Evolutionary conservation across 2,797 vertebrate genomes (phyloP), one percentile per base, ranked within the genome.

Genomic region (Helostoma temminkii): DNA sequence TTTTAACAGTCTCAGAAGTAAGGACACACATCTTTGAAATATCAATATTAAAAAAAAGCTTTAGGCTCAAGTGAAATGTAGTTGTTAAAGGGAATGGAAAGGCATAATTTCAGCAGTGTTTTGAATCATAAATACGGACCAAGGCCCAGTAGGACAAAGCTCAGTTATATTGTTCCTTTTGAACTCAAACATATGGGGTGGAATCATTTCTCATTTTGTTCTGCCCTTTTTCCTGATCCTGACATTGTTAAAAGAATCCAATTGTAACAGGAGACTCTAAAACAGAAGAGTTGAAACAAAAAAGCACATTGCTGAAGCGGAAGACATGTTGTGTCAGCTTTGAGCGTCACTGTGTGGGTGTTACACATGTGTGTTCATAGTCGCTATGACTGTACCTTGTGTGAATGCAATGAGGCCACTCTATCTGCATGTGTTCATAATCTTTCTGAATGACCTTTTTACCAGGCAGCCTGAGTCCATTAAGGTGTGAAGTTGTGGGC

Each of bases 361-460:
- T 52, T 18, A 30, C n/a, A n/a, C n/a, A n/a, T n/a, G n/a, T n/a
- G n/a, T n/a, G n/a, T n/a, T n/a, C n/a, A n/a, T n/a, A n/a, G n/a
- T n/a, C n/a, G n/a, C n/a, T n/a, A n/a, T n/a, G 72, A 66, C 53
- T 76, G 36, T 30, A 30, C 34, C 45, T 57, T 4, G 47, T 55
- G 37, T 57, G 39, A 18, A n/a, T 8, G 9, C 39, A 41, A 42
- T 25, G n/a, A 45, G 12, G 43, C n/a, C 42, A 37, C 39, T 64
- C 70, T 50, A 7, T 43, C 45, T 61, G 18, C 53, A 25, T 66
- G 46, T 66, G 46, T 25, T 10, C 62, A 52, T 75, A 47, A 71
- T 78, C 82, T 48, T 71, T 71, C 58, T 67, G 57, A 68, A 74
- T 82, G 53, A 72, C 71, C 62, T 53, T 70, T 64, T 78, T 86